Evolutionary conservation across 2,888 invertebrate genomes (phyloP), one percentile per base, ranked within the genome.

Genomic region (Drosophila trichaetosa): DNA sequence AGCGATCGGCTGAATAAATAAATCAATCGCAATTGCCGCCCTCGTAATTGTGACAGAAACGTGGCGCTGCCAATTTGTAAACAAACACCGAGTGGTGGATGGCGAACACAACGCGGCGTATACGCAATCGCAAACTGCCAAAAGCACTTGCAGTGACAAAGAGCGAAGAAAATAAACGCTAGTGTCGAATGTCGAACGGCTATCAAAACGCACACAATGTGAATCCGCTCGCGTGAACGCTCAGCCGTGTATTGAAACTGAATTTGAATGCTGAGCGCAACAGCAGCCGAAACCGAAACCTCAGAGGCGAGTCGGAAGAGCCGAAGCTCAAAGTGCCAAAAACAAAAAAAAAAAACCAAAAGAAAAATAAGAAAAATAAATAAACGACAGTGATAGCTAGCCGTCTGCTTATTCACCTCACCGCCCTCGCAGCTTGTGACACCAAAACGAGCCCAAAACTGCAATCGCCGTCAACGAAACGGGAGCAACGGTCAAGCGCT

Each of bases 391-490:
- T 27, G 34, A 29, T 56, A 56, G 56, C 56, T 8, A n/a, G 24
- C 36, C 38, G 56, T 38, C 27, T 56, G 56, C 27, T 13, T 38
- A 29, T 56, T 56, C 38, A n/a, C 36, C 38, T 36, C 46, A 21
- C 52, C 70, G 64, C 76, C 79, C 59, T 69, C 73, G 60, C 69
- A 65, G 56, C 78, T 78, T 73, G 73, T 69, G 73, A 70, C 79
- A 69, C 76, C 58, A 78, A 81, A 90, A 90, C 90, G 89, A 89
- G 87, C 86, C 73, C 83, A 80, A 82, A 87, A 87, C 70, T 91
- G 90, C 91, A 88, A 66, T 76, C 78, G 70, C 42, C 63, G 38
- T 46, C 60, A 51, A 53, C 66, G 68, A 81, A 85, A 87, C 80
- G 87, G 77, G 84, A 81, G 84, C 84, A 87, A 73, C 69, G 73